Evolutionary conservation across 2,113 vertebrate species (phyloP).

Genomic region (Suricata suricatta): DNA sequence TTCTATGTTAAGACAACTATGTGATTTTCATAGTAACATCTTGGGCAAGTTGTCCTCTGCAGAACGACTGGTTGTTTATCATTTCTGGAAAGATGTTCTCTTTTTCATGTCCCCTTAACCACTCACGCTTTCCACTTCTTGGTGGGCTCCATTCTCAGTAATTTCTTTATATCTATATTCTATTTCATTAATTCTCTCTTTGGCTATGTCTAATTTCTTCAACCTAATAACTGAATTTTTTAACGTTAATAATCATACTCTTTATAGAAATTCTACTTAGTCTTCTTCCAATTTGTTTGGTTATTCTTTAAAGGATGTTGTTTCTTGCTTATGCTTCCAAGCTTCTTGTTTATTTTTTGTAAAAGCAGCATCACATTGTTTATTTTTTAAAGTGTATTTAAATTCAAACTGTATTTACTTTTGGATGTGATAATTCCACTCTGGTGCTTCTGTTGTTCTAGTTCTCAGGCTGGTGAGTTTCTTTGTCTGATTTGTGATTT

Average conservation of each 20-base stretch:
- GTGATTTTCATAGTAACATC: background rate
- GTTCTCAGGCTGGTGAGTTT: background rate
- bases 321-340: background rate
- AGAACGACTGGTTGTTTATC: background rate
- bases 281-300: background rate
- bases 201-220: conserved; percentile 3
- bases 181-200: conserved; percentile 1
- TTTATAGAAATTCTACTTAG: background rate
- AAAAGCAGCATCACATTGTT: background rate
- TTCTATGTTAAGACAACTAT: background rate
- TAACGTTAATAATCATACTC: background rate
- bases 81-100: background rate
- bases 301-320: background rate
- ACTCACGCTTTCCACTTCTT: background rate
- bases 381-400: background rate
- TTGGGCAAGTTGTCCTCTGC: background rate
- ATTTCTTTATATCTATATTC: background rate
- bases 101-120: background rate
- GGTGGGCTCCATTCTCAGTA: background rate
- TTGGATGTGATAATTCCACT: background rate
- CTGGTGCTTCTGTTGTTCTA: background rate
- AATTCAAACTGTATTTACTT: background rate
- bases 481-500: background rate
- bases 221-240: background rate
- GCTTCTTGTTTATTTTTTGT: background rate